Evolutionary conservation across 2,113 vertebrate species (phyloP).

Genomic region (Machaerirhynchus nigripectus): DNA sequence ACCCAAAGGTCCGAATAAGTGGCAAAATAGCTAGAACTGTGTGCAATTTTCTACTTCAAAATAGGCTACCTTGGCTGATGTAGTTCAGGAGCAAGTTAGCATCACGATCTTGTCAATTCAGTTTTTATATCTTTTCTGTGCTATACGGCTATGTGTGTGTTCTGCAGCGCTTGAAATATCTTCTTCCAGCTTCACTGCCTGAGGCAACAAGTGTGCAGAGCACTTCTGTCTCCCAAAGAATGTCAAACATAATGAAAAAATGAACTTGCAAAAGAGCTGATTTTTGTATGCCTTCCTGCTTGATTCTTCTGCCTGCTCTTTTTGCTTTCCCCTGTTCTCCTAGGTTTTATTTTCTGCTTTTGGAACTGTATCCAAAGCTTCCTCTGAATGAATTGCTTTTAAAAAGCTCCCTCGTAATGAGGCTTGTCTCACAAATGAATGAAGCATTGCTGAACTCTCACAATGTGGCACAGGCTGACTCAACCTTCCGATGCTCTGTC

Average conservation of each 20-base stretch:
- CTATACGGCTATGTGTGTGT: constrained; percentile 4
- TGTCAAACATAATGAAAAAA: constrained; percentile 55
- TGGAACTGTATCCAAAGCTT: constrained; percentile 21
- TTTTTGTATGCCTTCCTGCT: constrained; percentile 12
- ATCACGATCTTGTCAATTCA: background rate
- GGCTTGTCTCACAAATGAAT: constrained; percentile 42
- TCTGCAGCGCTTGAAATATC: constrained; percentile 30
- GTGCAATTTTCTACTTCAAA: background rate
- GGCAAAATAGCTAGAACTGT: background rate
- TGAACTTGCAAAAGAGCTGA: constrained; percentile 34
- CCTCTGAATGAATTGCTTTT: constrained; percentile 11
- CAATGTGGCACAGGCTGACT: constrained; percentile 7
- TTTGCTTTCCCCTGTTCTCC: constrained; percentile 3
- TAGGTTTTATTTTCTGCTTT: constrained; percentile 32
- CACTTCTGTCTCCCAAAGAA: background rate
- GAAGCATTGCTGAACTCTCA: constrained; percentile 12
- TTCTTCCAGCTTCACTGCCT: constrained; percentile 24
- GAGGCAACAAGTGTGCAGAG: constrained; percentile 7
- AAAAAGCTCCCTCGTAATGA: constrained; percentile 31
- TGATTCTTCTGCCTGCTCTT: constrained; percentile 9
- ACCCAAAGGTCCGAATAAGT: background rate
- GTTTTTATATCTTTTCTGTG: background rate
- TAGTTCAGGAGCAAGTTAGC: background rate
- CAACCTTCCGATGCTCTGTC: background rate
- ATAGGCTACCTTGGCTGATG: background rate